Evolutionary conservation across 2,888 invertebrate genomes (phyloP).

Genomic region (Synergus itoensis): DNA sequence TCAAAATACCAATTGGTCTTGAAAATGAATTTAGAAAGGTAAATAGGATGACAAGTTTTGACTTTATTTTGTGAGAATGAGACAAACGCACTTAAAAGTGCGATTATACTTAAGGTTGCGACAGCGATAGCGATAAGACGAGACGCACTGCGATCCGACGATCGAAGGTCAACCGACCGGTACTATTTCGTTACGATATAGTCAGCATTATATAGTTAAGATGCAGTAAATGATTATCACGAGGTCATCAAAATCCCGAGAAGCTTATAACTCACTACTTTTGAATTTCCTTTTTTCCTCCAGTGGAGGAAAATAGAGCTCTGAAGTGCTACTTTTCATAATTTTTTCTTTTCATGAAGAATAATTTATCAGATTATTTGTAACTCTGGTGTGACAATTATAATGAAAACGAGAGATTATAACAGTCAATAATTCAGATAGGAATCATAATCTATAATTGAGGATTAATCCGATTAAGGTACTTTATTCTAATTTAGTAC

Average conservation of each 20-base stretch:
- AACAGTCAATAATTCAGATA: no score
- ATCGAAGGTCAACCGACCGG: conserved; percentile 56
- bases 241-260: conserved; percentile 28
- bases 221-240: conserved; percentile 30
- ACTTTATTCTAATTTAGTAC: no score
- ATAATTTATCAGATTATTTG: no score
- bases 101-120: conserved; percentile 56
- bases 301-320: neutral
- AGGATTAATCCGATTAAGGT: neutral
- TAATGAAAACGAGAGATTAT: no score
- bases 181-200: conserved; percentile 43
- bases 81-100: conserved; percentile 47
- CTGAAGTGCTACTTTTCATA: no score
- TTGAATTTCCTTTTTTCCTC: neutral
- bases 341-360: no score
- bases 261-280: conserved; percentile 9
- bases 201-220: conserved; percentile 6
- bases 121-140: conserved; percentile 56
- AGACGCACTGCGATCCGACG: conserved; percentile 54
- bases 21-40: neutral
- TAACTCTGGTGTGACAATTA: no score
- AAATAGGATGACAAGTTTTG: neutral
- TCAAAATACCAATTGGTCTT: no score
- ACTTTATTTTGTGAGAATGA: conserved; percentile 52
- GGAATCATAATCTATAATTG: no score